Conservation (phyloP, 30 jellyfish, hydroid and myxozoan genomes). For the Hydractinia echinata region DNA sequence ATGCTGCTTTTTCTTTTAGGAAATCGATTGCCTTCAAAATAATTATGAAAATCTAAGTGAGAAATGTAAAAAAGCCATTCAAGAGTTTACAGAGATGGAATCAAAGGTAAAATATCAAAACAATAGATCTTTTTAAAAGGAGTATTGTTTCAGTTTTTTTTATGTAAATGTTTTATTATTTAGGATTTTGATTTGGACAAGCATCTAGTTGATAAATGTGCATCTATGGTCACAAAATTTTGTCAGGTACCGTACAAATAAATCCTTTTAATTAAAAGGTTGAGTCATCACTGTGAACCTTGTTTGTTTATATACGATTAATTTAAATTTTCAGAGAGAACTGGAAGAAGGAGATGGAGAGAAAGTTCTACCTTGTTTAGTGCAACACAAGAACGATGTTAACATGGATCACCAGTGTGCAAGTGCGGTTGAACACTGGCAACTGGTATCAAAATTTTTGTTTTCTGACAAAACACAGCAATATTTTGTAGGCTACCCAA, state of each 20-base stretch:
- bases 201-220: conserved; percentile 84
- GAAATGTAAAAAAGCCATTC: conserved; percentile 67
- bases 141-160: background rate
- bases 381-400: conserved; percentile 56
- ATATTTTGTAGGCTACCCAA: no score
- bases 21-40: conserved; percentile 71
- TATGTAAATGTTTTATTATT: background rate
- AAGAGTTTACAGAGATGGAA: conserved; percentile 78
- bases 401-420: conserved; percentile 83
- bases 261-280: no score
- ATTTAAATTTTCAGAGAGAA: conserved; percentile 43
- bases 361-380: conserved; percentile 75
- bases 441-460: conserved; percentile 45
- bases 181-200: conserved; percentile 83
- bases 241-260: conserved; percentile 60
- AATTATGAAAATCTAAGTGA: conserved; percentile 45
- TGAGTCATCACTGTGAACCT: background rate
- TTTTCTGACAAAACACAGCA: background rate
- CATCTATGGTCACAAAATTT: conserved; percentile 84
- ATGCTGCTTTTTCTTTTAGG: conserved; percentile 38
- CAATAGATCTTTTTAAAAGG: background rate
- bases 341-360: conserved; percentile 73
- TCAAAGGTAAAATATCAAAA: conserved; percentile 57
- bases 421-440: conserved; percentile 94
- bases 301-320: background rate